Base-by-base conservation (phyloP, 2,797 vertebrate species). In the Lithobates pipiens region DNA sequence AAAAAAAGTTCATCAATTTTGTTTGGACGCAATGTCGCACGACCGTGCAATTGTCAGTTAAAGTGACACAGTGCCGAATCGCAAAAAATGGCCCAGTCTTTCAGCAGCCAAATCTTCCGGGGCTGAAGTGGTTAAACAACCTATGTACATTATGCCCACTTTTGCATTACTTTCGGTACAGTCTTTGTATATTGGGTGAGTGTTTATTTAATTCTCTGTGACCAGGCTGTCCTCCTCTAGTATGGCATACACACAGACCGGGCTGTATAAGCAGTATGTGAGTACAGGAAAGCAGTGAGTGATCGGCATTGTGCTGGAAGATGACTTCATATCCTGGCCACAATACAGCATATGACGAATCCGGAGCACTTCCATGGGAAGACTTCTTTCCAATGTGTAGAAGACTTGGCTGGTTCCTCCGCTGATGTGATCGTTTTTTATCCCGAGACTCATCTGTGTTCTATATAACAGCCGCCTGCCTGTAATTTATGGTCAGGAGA, bases 251-350 rank as follows among this genome's bases (percentile, higher is more conserved):
- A 42, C 21, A 68, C 39, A 68, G 36, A 61, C 32, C 21, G 25
- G 34, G 25, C 63, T n/a, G 78, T 25, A 10, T 36, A 25, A 80
- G 18, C 23, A 10, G 5, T 54, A 16, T 54, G 23, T 50, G 67
- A 54, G 27, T 29, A 27, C 77, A 74, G 69, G 83, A 68, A 74
- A 39, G 78, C 9, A 42, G 76, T 42, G 29, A 61, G 71, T 42
- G 61, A 42, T 25, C 65, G 39, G 82, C 82, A 84, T 78, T 84
- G 83, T 77, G 44, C 68, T 11, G 67, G n/a, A 23, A 5, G 39
- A 16, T 85, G 83, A 79, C 36, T n/a, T 73, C 83, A 73, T 84
- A 72, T 84, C 83, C 83, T 84, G 82, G 23, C 29, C 63, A 68
- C n/a, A 68, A n/a, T 77, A 23, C 32, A 69, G 9, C 57, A 27